phyloP scores from a whole-genome alignment of 1,140 invertebrate species.

The Heliconius nattereri region DNA sequence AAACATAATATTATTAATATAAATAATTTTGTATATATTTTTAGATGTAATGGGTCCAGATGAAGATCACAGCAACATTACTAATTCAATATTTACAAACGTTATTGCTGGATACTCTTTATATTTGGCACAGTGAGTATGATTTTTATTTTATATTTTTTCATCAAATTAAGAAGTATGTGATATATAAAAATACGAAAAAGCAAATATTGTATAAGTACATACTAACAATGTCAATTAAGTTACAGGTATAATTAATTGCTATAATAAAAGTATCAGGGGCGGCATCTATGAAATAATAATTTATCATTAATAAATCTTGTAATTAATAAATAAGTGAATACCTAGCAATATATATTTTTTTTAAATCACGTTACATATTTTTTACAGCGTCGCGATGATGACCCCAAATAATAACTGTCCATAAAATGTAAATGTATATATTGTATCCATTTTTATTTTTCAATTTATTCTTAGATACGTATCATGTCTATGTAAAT shows the following conservation, averaged over 20 bases:
- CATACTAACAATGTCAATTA: neutral
- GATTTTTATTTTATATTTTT: neutral
- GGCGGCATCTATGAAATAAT: neutral
- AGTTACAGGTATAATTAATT: neutral
- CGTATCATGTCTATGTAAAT: slow-evolving; percentile 74
- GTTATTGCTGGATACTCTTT: slow-evolving; percentile 81
- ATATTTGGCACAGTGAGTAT: slow-evolving; percentile 79
- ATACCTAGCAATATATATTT: no score
- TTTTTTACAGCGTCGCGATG: no score
- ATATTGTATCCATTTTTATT: neutral
- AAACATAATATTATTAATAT: neutral
- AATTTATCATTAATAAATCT: no score
- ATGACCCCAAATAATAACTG: no score
- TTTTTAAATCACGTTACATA: no score
- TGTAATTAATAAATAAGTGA: no score
- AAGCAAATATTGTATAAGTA: no score
- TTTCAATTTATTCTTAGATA: slow-evolving; percentile 59
- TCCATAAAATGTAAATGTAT: no score
- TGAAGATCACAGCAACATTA: slow-evolving; percentile 81
- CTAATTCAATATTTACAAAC: slow-evolving; percentile 82
- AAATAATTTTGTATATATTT: slow-evolving; percentile 22
- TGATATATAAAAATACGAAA: neutral
- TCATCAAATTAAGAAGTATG: neutral
- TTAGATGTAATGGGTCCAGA: slow-evolving; percentile 83
- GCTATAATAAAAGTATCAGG: neutral